Percentiles rank a stretch among this genome's conserved stretches.
phyloP scores from a whole-genome alignment of 2,797 vertebrate genomes.

The Neopelma chrysocephalum region DNA sequence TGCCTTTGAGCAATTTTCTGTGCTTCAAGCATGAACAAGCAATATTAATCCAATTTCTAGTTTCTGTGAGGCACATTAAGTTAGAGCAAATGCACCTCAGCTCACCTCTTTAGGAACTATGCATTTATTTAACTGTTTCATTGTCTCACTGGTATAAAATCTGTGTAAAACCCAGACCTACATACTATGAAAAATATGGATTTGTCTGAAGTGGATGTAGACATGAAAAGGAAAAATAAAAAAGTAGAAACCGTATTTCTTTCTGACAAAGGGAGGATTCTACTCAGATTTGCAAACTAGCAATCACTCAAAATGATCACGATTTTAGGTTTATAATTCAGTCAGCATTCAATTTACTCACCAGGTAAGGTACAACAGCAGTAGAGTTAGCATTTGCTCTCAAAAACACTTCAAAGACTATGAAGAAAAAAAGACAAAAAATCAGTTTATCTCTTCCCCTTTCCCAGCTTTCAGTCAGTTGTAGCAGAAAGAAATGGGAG shows the following conservation, averaged over 20 bases:
- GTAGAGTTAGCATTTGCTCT: background rate
- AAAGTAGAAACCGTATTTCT: background rate
- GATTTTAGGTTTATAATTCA: background rate
- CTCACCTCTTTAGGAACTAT: slow-evolving; percentile 51
- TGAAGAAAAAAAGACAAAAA: background rate
- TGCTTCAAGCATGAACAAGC: slow-evolving; percentile 80
- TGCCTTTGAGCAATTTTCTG: slow-evolving; percentile 79
- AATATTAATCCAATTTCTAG: slow-evolving; percentile 80
- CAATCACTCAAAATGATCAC: background rate
- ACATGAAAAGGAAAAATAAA: background rate
- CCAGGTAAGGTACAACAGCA: background rate
- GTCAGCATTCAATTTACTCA: background rate
- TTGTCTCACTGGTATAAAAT: background rate
- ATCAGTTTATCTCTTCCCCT: background rate
- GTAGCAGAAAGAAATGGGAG: background rate
- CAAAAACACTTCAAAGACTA: background rate
- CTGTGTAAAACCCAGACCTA: background rate
- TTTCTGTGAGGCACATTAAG: slow-evolving; percentile 75
- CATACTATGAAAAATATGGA: background rate
- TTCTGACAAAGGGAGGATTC: background rate
- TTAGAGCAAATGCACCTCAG: slow-evolving; percentile 66
- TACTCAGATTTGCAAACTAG: background rate
- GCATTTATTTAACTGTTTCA: slow-evolving; percentile 69
- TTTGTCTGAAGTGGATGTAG: background rate
- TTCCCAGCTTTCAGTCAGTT: background rate